Evolutionary conservation across 2,113 vertebrate genomes (phyloP).

Genomic region (Poecile atricapillus): DNA sequence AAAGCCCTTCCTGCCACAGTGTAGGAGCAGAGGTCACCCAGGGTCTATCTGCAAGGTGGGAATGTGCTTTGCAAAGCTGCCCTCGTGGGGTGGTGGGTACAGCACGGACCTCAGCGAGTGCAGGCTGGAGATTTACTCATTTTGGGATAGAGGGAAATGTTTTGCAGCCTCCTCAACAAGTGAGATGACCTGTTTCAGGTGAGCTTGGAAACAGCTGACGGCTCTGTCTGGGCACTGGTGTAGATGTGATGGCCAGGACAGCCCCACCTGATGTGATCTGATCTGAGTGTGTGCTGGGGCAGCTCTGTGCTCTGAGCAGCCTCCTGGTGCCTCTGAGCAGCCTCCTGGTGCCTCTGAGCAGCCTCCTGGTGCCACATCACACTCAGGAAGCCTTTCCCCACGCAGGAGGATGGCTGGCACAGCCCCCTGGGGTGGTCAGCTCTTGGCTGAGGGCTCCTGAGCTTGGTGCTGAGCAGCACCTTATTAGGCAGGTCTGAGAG

Average conservation of each 20-base stretch:
- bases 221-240: background rate
- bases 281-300: background rate
- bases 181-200: background rate
- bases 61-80: background rate
- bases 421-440: background rate
- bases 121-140: background rate
- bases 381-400: background rate
- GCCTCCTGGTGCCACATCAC: background rate
- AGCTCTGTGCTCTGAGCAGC: background rate
- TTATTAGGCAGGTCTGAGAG: slow-evolving; percentile 62
- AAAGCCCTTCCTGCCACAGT: background rate
- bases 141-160: background rate
- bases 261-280: background rate
- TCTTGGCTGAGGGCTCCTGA: background rate
- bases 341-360: background rate
- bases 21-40: background rate
- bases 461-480: slow-evolving; percentile 22
- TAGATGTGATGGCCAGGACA: background rate
- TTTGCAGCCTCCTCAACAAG: background rate
- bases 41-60: background rate
- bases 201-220: background rate
- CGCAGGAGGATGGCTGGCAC: background rate
- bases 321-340: background rate
- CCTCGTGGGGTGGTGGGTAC: accelerated
- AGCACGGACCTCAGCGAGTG: background rate